A percentile compares a stretch with the other conserved stretches of the same genome.
Conservation (phyloP, 1,140 invertebrate genomes). For the Phymastichus coffea region DNA sequence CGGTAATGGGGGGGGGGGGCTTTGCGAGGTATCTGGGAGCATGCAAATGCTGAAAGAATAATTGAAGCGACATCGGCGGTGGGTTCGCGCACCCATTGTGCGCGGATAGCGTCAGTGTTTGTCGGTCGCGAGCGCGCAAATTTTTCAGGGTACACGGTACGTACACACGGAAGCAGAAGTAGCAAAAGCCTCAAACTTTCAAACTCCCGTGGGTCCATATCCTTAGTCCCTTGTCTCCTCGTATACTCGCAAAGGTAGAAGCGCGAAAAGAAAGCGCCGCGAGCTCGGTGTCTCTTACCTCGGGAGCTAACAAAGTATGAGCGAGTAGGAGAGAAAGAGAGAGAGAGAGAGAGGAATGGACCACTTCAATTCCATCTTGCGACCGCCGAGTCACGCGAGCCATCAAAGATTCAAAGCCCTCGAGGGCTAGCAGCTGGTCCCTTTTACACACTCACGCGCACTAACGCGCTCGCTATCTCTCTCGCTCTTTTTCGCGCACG, state of each 20-base stretch:
- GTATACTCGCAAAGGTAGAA: not conserved
- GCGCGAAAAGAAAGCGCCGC: no score
- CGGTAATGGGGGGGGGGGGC: no score
- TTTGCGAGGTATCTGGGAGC: no score
- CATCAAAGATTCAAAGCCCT: conserved; percentile 55
- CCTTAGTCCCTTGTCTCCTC: not conserved
- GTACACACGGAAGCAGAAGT: no score
- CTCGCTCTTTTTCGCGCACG: not conserved
- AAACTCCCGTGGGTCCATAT: not conserved
- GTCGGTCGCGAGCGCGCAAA: not conserved
- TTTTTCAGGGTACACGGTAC: conserved; percentile 12
- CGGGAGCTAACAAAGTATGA: no score
- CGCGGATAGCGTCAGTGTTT: not conserved
- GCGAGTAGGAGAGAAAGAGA: not conserved
- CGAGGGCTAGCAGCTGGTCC: conserved; percentile 54
- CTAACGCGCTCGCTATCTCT: not conserved
- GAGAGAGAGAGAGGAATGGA: conserved; percentile 20
- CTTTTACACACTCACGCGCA: conserved; percentile 26
- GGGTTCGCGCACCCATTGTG: no score
- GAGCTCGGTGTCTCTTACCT: no score
- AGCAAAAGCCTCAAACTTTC: conserved; percentile 2
- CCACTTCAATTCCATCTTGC: conserved; percentile 26
- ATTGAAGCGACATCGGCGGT: no score
- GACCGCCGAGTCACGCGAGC: conserved; percentile 53
- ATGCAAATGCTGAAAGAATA: conserved; percentile 11